Base-by-base conservation (phyloP, 2,888 invertebrate genomes). In the Hedya salicella region DNA sequence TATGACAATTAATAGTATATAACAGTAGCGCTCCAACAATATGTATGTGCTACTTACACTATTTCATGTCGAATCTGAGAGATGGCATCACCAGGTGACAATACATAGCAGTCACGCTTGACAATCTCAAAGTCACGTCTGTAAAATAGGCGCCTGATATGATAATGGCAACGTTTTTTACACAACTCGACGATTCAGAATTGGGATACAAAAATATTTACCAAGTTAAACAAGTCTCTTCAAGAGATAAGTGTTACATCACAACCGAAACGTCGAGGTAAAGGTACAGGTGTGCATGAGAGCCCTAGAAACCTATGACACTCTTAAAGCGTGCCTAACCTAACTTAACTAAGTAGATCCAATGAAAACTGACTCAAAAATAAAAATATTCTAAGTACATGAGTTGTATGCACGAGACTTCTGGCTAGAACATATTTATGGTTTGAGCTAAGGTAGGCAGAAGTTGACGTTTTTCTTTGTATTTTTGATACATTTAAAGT, bases 281-380 rank as follows among this genome's bases (percentile, higher is more conserved):
- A 11, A 14, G 42, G 56, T 56, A 25, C 11, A 14, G 42, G 56
- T 56, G 56, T 56, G 56, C 30, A 42, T 56, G 56, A 56, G 56
- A 44, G 42, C 56, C 13, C 25, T 44, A 25, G 14, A 13, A 25
- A 40, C 21, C 39, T 53, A 56, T 56, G 42, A 56, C 56, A 56
- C 56, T 44, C 36, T 36, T 36, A 13, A 30, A 56, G 42, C 56
- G 56, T 56, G 56, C 56, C 56, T 44, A 44, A 6, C 0, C 56
- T 56, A 56, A 56, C 42, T 42, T 56, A 56, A 56, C 54, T 54
- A 54, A 25, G 36, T 44, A 56, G 42, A 56, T 56, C 44, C 56
- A 42, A 44, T 17, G 16, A 56, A 25, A 52, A 52, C 14, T 52
- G 52, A 56, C 42, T 56, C 21, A 19, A 6, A 25, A 42, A 13